These are phyloP conservation scores for Pseudorectes ferrugineus DNA, from an alignment of 2,113 vertebrate genomes.

Conservation along the genomic window DNA sequence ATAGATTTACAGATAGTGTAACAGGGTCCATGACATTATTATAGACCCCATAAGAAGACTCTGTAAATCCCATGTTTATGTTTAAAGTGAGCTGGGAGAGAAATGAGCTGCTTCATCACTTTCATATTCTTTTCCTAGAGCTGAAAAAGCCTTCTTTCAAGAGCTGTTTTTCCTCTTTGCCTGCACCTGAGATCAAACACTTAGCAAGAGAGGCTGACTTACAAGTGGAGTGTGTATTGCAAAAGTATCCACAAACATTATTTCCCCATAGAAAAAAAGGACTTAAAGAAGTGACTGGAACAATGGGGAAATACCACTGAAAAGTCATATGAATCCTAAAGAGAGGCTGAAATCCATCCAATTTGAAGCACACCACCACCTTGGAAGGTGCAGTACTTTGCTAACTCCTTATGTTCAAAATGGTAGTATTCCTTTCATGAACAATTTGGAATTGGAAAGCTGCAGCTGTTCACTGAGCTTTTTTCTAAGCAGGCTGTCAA, in stretches of 20 bases:
- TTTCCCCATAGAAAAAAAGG: not conserved
- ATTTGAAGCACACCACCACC: not conserved
- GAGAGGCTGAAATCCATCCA: not conserved
- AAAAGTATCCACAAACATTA: not conserved
- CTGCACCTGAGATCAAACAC: not conserved
- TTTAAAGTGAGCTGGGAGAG: not conserved
- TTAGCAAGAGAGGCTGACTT: not conserved
- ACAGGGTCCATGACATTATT: not conserved
- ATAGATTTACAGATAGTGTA: not conserved
- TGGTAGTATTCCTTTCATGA: not conserved
- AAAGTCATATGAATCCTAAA: not conserved
- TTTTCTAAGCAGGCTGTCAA: not conserved
- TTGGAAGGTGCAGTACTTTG: not conserved
- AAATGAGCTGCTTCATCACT: not conserved
- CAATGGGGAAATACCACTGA: not conserved
- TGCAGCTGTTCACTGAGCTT: not conserved
- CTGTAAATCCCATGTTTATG: not conserved
- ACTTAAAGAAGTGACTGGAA: not conserved
- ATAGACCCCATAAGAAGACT: not conserved
- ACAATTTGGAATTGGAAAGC: not conserved
- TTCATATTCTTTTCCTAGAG: not conserved
- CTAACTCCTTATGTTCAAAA: not conserved
- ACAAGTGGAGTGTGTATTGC: not conserved
- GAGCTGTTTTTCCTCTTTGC: not conserved
- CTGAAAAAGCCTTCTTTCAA: not conserved